Evolutionary conservation across 2,113 vertebrate genomes (phyloP).

Genomic region (Cinclus mexicanus): DNA sequence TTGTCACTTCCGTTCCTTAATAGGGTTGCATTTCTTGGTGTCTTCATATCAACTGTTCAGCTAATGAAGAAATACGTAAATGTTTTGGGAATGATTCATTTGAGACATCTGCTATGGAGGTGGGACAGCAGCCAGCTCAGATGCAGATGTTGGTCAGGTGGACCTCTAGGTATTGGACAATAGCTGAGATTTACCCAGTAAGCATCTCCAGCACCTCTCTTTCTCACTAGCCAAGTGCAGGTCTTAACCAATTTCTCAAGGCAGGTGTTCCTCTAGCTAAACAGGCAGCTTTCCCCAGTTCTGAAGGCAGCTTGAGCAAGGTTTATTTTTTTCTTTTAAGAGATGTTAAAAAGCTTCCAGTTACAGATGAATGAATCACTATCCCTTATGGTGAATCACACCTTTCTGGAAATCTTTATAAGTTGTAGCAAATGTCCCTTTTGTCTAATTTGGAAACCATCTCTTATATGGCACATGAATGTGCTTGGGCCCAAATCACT

Average conservation of each 20-base stretch:
- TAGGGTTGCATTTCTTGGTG: background rate
- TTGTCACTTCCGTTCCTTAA: background rate
- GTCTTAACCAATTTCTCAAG: background rate
- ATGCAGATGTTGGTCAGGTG: background rate
- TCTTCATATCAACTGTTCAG: background rate
- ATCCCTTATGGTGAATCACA: background rate
- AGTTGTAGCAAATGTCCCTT: background rate
- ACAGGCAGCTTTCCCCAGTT: background rate
- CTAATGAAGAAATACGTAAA: background rate
- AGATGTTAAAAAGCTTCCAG: background rate
- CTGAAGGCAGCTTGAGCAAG: background rate
- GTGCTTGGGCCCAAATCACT: background rate
- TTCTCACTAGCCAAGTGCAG: background rate
- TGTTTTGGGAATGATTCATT: background rate
- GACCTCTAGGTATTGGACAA: background rate
- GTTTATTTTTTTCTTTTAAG: background rate
- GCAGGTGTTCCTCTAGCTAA: background rate
- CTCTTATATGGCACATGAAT: background rate
- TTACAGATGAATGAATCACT: background rate
- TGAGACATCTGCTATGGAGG: background rate
- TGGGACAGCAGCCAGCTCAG: background rate
- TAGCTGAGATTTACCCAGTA: background rate
- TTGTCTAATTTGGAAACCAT: background rate
- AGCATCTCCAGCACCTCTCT: background rate
- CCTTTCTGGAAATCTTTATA: background rate